Evolutionary conservation across 2,888 invertebrate species (phyloP).

Genomic region (Trileptium ribeirensis): DNA sequence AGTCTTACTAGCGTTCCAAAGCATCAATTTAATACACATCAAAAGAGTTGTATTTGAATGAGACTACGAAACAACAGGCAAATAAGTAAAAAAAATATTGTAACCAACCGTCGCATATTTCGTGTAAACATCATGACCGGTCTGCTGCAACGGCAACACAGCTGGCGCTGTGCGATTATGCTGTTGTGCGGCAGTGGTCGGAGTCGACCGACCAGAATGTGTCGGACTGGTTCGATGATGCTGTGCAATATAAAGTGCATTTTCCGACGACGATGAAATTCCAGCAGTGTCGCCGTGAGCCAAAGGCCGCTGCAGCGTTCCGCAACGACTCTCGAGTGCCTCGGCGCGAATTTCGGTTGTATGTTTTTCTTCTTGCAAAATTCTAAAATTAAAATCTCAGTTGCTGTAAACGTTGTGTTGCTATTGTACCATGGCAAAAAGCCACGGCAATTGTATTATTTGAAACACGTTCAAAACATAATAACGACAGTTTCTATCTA

Average conservation of each 20-base stretch:
- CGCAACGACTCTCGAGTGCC: slow-evolving; percentile 85
- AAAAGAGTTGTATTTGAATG: too few species aligned
- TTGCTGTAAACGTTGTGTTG: too few species aligned
- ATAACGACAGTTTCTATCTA: too few species aligned
- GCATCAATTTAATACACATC: too few species aligned
- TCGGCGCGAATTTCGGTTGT: slow-evolving; percentile 84
- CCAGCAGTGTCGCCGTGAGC: not conserved
- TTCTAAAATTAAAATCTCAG: slow-evolving; percentile 51
- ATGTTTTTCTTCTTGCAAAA: slow-evolving; percentile 79
- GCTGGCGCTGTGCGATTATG: too few species aligned
- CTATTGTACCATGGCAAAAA: too few species aligned
- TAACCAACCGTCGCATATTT: slow-evolving; percentile 96
- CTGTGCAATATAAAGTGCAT: too few species aligned
- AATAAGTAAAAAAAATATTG: too few species aligned
- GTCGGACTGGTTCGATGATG: slow-evolving; percentile 60
- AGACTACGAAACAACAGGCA: too few species aligned
- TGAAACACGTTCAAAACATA: too few species aligned
- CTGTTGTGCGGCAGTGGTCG: slow-evolving; percentile 74
- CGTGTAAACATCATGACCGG: not conserved
- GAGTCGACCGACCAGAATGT: slow-evolving; percentile 79
- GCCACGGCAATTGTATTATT: too few species aligned
- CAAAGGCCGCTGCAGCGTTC: not conserved
- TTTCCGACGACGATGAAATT: not conserved
- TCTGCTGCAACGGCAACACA: slow-evolving; percentile 60
- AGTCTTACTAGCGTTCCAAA: too few species aligned